Percentiles rank a stretch among this genome's conserved stretches.
Conservation (phyloP, 1,140 invertebrate species). For the Drosophila persimilis region DNA sequence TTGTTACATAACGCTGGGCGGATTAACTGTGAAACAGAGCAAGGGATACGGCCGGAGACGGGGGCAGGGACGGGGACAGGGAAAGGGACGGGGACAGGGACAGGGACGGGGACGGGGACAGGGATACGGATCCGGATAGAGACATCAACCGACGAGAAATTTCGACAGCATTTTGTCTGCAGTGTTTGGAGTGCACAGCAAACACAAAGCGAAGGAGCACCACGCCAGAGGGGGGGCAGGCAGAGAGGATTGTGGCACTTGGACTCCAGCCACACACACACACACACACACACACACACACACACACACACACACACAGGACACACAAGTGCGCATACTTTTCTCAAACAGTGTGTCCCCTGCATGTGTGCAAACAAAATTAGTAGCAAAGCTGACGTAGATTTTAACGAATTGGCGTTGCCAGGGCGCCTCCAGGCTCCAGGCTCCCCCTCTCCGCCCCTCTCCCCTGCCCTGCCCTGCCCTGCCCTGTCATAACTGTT, state of each 20-base stretch:
- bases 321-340: constrained; percentile 52
- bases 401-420: constrained; percentile 74
- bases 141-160: constrained; percentile 60
- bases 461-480: no score
- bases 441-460: not conserved
- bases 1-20: constrained; percentile 69
- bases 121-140: constrained; percentile 32
- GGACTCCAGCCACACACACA: constrained; percentile 22
- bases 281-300: constrained; percentile 5
- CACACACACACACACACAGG: no score
- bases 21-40: constrained; percentile 46
- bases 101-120: not conserved
- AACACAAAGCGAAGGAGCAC: constrained; percentile 50
- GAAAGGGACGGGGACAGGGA: not conserved
- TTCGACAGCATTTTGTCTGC: constrained; percentile 74
- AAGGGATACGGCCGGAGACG: not conserved
- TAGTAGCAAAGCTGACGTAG: constrained; percentile 72
- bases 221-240: not conserved
- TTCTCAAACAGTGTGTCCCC: constrained; percentile 44
- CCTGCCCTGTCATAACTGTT: constrained; percentile 15
- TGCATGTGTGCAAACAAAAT: constrained; percentile 63
- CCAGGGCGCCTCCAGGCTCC: constrained; percentile 19
- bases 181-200: constrained; percentile 71
- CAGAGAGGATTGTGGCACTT: constrained; percentile 2
- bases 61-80: not conserved